Base-by-base conservation (phyloP, 2,888 invertebrate genomes). In the Dicyrtomina minuta region DNA sequence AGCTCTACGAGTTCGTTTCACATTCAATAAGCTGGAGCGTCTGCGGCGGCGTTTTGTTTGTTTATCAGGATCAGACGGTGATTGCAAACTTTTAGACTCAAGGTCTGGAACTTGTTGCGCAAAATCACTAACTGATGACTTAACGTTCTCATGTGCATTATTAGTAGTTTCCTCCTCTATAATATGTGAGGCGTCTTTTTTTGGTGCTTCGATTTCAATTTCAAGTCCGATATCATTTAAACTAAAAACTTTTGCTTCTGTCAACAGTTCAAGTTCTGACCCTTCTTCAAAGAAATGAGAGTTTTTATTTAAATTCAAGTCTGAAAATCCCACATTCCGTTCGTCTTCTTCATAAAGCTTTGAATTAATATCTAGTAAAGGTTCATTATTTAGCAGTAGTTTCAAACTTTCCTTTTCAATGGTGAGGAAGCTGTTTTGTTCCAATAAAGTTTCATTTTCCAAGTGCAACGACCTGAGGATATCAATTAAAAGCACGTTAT, bases 371-470 rank as follows among this genome's bases (percentile, higher is more conserved):
- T 67, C 67, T 24, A 46, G n/a, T 10, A 67, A 15, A 10, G 60
- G 51, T 22, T 68, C 68, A 12, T 26, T 59, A 24, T 49, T 27
- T 10, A 46, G 15, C 20, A 68, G n/a, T 3, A 71, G 15, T 65
- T 71, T 68, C 2, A 71, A 55, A 17, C 68, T 75, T 53, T 74
- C 73, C 22, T 74, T 74, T 24, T 78, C 78, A 22, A 78, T 68
- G 2, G 78, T 75, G 24, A 77, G 68, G 22, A 77, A 75, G 67
- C 76, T 78, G 24, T 77, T 78, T 66, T 78, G 76, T 22, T 78
- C 78, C 55, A 77, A 68, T 3, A 78, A 62, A n/a, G 77, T 69
- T 56, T 77, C 78, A 67, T 78, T 73, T 65, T 75, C 74, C 13
- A 75, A 26, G 65, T 77, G 75, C 20, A 75, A 66, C 24, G 70